Percentiles rank a stretch among this genome's conserved stretches.
Evolutionary conservation across 2,888 invertebrate genomes (phyloP).

Genomic region (Athrips mouffetella): DNA sequence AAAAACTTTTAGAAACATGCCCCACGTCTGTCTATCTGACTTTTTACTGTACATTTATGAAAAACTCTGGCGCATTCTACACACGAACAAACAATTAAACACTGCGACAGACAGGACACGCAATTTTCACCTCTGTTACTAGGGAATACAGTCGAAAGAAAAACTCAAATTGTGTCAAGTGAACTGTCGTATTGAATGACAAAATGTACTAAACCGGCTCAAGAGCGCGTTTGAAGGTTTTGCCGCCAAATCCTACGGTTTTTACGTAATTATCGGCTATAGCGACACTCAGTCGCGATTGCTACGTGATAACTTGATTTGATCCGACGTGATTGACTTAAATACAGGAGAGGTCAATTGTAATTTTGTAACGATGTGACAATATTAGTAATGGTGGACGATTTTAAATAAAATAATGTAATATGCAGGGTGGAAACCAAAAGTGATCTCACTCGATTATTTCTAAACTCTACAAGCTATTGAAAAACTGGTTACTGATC

Average conservation of each 20-base stretch:
- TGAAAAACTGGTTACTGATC: too few relatives aligned
- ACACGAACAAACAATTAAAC: slow-evolving; percentile 13
- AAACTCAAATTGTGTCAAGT: slow-evolving; percentile 22
- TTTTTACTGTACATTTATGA: too few relatives aligned
- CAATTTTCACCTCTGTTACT: neutral
- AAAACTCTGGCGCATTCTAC: slow-evolving; percentile 1
- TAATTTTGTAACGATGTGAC: too few relatives aligned
- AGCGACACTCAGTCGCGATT: slow-evolving; percentile 5
- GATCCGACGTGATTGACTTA: neutral
- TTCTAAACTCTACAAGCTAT: too few relatives aligned
- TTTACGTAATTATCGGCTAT: slow-evolving; percentile 26
- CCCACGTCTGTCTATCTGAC: too few relatives aligned
- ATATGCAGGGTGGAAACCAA: too few relatives aligned
- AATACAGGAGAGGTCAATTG: too few relatives aligned
- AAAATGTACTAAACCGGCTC: slow-evolving; percentile 37
- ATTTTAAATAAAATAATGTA: too few relatives aligned
- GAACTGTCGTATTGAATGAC: slow-evolving; percentile 20
- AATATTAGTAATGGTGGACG: too few relatives aligned
- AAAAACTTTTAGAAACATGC: too few relatives aligned
- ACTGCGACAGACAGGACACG: neutral
- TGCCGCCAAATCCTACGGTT: slow-evolving; percentile 26
- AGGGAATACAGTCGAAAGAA: neutral
- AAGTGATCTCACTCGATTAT: too few relatives aligned
- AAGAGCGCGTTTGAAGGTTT: slow-evolving; percentile 44
- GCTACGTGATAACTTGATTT: neutral